Base-by-base conservation (phyloP, 23 tunicate species). In the Styela clava region DNA sequence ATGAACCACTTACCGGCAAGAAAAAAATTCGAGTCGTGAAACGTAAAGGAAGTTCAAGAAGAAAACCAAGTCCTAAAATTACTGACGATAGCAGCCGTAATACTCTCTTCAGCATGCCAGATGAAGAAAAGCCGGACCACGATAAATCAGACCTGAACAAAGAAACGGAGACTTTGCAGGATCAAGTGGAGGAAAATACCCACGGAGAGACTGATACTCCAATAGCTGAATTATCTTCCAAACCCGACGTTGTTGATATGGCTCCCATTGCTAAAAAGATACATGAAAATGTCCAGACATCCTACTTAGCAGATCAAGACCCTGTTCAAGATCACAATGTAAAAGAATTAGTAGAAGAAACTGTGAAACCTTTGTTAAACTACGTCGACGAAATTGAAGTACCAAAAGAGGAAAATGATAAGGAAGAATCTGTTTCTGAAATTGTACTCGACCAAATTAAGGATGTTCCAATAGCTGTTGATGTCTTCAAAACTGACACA, bases 31-130 rank as follows among this genome's bases (percentile, higher is more conserved):
- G 81, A 28, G 81, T 76, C 16, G 37, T 76, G 7, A 76, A 76
- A 44, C 35, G 81, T 21, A 76, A 76, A 76, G 81, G 81, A 27
- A 76, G 81, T 44, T 76, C 81, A 1, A 24, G 81, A 9, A 18
- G 81, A 24, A 76, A 76, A 52, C 35, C 37, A 22, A 16, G 32
- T 12, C 27, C 62, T 7, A 52, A 76, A 29, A 51, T 76, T 16
- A 76, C 65, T 12, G 81, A 76, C 31, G 81, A 76, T 51, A 33
- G 62, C 2, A 44, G 29, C 44, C 64, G 81, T 29, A 44, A 76
- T 64, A 76, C 33, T 30, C 26, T 76, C 16, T 76, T 76, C n/a
- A 25, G 64, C 23, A 34, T 34, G 35, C 64, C 12, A 33, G 22
- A 16, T 67, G 81, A 76, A 16, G 32, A 24, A 18, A 52, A 52